Conservation (phyloP, 2,113 vertebrate species). For the Helogale parvula region DNA sequence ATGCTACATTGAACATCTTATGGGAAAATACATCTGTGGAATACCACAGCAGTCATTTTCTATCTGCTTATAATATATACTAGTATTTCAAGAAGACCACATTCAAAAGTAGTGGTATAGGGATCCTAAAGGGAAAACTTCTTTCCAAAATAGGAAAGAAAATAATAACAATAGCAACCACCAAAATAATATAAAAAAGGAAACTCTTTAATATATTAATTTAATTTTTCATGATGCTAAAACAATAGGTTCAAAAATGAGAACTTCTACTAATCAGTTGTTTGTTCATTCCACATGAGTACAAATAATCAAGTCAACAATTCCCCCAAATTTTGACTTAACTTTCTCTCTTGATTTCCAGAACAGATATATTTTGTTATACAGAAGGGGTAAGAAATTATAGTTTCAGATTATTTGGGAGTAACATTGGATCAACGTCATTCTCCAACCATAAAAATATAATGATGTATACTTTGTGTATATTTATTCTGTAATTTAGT, state of each 20-base stretch:
- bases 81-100: neutral
- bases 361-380: neutral
- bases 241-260: conserved; percentile 13
- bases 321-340: conserved; percentile 3
- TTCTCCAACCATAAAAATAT: neutral
- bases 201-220: neutral
- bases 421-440: conserved; percentile 1
- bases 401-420: neutral
- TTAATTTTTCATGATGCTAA: neutral
- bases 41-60: neutral
- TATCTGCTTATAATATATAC: neutral
- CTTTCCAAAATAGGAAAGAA: neutral
- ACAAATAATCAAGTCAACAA: neutral
- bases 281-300: conserved; percentile 7
- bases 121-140: neutral
- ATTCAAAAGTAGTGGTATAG: neutral
- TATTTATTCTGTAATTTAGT: neutral
- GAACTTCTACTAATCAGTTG: neutral
- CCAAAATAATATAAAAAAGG: neutral
- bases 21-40: neutral
- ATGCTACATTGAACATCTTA: neutral
- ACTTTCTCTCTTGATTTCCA: neutral
- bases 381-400: neutral
- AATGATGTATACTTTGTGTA: neutral
- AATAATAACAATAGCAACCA: neutral